Evolutionary conservation across 2,888 invertebrate genomes (phyloP), one percentile per base, ranked within the genome.

Genomic region (Brenthis daphne): DNA sequence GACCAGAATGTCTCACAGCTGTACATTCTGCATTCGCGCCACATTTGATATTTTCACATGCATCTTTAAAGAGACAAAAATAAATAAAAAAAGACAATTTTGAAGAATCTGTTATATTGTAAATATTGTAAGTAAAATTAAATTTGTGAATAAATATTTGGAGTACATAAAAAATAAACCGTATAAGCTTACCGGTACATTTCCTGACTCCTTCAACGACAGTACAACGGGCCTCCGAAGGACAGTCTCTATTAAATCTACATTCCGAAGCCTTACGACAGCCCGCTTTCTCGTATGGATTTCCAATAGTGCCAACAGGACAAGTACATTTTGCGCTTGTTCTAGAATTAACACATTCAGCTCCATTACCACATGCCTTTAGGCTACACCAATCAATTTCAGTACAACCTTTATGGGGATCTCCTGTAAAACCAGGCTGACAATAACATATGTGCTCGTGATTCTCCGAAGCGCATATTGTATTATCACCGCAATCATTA

Each of bases 401-500:
- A 64, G 93, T 89, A 79, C 98, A 98, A 29, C 95, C 95, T 43
- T 88, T 89, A 12, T 94, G 88, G 2, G 97, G 95, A 84, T 97
- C 95, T 3, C 97, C 98, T 0, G 96, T 96, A 79, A 94, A 97
- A 0, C 98, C 98, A 13, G 98, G 97, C 87, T 97, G 97, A 82
- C 98, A 98, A 78, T 96, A 96, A 81, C 90, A 92, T 56, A 93
- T 94, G 83, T 96, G 96, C 73, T 94, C 94, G 80, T 98, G 98
- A 79, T 95, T 95, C 84, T 97, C 96, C 2, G 97, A 96, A 0
- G 97, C 96, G 82, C 98, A 98, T 54, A 98, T 91, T 0, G 98
- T 96, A 85, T 98, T 97, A 65, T 95, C 95, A 0, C 97, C 97
- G 79, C 98, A 98, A 16, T 96, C 95, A 84, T 97, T 97, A n/a